Evolutionary conservation across 2,113 vertebrate species (phyloP).

Genomic region (Corydoras sp.): DNA sequence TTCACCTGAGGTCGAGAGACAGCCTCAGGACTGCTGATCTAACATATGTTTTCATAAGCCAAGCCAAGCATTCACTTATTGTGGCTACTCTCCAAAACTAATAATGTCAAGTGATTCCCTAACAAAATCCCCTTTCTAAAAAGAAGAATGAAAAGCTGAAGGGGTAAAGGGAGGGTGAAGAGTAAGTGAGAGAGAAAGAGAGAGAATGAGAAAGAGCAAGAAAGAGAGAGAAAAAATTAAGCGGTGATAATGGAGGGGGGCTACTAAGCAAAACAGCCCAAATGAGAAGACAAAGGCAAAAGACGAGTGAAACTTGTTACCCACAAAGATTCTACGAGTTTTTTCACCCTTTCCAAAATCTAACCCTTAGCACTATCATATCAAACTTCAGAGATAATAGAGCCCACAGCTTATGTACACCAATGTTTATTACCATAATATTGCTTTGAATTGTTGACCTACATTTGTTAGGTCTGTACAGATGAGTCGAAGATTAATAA

Average conservation of each 20-base stretch:
- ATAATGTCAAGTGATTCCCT: conserved; percentile 73
- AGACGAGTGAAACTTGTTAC: conserved; percentile 37
- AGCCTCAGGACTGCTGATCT: conserved; percentile 54
- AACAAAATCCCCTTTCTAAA: conserved; percentile 62
- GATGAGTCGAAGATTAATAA: conserved; percentile 70
- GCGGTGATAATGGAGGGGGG: conserved; percentile 32
- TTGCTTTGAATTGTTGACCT: conserved; percentile 73
- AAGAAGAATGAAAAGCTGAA: conserved; percentile 53
- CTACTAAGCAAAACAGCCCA: conserved; percentile 28
- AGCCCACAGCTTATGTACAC: conserved; percentile 66
- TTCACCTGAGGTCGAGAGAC: conserved; percentile 65
- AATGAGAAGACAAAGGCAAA: conserved; percentile 36
- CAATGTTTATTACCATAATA: conserved; percentile 65
- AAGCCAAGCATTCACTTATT: conserved; percentile 64
- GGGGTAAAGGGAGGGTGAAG: neutral
- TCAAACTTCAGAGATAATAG: conserved; percentile 65
- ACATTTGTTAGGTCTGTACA: conserved; percentile 60
- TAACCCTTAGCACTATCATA: conserved; percentile 68
- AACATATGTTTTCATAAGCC: conserved; percentile 68
- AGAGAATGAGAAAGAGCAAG: conserved; percentile 23
- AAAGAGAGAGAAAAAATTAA: conserved; percentile 24
- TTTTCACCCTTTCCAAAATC: conserved; percentile 54
- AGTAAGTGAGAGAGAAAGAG: neutral
- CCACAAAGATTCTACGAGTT: conserved; percentile 37
- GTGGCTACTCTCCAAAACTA: conserved; percentile 69